Evolutionary conservation across 2,113 vertebrate species (phyloP), one percentile per base, ranked within the genome.

Genomic region (Calyptommatus sinebrachiatus): DNA sequence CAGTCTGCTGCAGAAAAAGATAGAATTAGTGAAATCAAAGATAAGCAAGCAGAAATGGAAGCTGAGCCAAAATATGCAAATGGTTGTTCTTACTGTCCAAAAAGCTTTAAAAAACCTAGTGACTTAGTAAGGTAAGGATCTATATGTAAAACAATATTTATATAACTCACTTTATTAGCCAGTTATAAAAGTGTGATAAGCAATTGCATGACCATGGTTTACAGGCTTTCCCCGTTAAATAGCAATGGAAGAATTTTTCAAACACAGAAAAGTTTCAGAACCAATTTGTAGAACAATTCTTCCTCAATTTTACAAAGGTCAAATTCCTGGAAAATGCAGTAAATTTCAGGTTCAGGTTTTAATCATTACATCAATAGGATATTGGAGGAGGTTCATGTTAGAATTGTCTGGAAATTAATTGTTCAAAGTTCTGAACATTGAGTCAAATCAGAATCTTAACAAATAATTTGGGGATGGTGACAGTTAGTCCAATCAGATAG

Each of bases 71-170:
- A 97, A 92, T 98, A 97, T 1, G 95, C 97, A 84, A 99, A 99
- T 93, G 96, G 97, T 85, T 99, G 98, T 86, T 94, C 81, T 82
- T 99, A 90, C 67, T 99, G 98, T 79, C 97, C 98, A 41, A 99
- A 99, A 93, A 99, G 98, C 92, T 99, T 99, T 93, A 98, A 98
- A 94, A 99, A 99, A 83, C 98, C 98, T 86, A 99, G 98, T 12
- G 98, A 99, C 91, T 92, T 99, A 4, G 96, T 99, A 89, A 97
- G 98, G 98, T 99, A 92, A 93, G 93, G 16, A 77, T 57, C 46
- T 20, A 20, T 14, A 48, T 20, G 1, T 63, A 68, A 22, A 8
- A 70, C 46, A 24, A 4, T 81, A 31, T 46, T 75, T 62, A 29
- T 9, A 28, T 20, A 31, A n/a, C n/a, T 63, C n/a, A 12, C 1